These are phyloP conservation scores for Atrina japonica DNA, from an alignment of 2,888 invertebrate species.

Conservation along the genomic window DNA sequence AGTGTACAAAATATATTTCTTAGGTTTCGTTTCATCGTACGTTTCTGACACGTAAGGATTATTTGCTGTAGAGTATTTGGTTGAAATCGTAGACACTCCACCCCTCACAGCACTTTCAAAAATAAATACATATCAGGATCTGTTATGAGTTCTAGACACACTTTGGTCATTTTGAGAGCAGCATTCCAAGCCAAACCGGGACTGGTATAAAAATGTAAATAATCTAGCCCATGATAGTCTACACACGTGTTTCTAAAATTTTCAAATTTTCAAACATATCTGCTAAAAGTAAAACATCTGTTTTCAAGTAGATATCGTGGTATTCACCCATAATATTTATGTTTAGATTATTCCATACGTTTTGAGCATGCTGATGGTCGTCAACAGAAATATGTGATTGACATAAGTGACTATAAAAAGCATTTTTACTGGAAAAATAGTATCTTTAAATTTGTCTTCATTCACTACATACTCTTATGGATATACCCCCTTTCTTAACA, in stretches of 20 bases:
- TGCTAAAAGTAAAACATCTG: constrained; percentile 29
- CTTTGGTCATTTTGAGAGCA: no score
- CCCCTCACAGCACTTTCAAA: constrained; percentile 24
- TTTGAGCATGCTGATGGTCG: no score
- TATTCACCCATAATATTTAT: constrained; percentile 16
- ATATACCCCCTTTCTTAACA: no score
- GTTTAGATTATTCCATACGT: no score
- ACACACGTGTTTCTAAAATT: constrained; percentile 38
- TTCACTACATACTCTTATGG: no score
- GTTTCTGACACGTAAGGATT: constrained; percentile 37
- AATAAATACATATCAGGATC: constrained; percentile 26
- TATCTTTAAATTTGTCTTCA: no score
- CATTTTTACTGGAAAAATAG: no score
- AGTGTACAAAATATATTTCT: constrained; percentile 33
- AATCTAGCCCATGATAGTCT: constrained; percentile 44
- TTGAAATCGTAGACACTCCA: constrained; percentile 41
- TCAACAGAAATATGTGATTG: no score
- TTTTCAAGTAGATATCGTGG: constrained; percentile 1
- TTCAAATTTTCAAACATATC: constrained; percentile 39
- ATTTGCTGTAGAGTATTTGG: constrained; percentile 44
- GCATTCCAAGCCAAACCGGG: no score
- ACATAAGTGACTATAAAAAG: no score
- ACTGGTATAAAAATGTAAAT: no score
- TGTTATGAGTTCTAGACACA: constrained; percentile 41
- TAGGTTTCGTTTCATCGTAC: constrained; percentile 31